Evolutionary conservation across 2,113 vertebrate genomes (phyloP).

Genomic region (Prochilodus magdalenae): DNA sequence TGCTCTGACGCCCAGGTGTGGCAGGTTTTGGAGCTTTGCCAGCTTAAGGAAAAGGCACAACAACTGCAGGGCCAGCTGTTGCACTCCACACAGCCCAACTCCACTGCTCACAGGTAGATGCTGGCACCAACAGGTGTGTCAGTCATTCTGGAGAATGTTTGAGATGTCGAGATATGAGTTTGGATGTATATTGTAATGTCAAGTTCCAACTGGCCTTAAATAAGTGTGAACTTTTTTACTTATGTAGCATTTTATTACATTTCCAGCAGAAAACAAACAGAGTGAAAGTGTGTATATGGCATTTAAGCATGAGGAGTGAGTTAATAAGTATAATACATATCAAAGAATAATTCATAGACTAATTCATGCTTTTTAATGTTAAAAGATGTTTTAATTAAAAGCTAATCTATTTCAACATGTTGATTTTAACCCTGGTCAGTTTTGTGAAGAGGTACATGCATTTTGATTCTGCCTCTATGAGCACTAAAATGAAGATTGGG

Average conservation of each 20-base stretch:
- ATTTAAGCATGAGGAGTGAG: too few relatives aligned
- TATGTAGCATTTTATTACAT: too few relatives aligned
- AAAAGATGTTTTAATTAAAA: too few relatives aligned
- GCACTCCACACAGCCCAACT: conserved; percentile 69
- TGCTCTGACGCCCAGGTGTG: conserved; percentile 70
- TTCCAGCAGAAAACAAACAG: too few relatives aligned
- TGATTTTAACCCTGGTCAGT: too few relatives aligned
- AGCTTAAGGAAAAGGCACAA: conserved; percentile 71
- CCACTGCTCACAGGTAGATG: conserved; percentile 71
- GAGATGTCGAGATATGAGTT: background rate
- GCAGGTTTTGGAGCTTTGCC: conserved; percentile 68
- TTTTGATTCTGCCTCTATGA: background rate
- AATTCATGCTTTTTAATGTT: too few relatives aligned
- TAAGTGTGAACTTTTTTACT: background rate
- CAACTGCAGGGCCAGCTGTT: conserved; percentile 70
- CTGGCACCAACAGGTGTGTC: background rate
- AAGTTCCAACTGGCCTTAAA: background rate
- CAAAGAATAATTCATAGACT: too few relatives aligned
- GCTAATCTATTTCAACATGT: too few relatives aligned
- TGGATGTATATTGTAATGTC: background rate
- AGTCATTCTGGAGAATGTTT: background rate
- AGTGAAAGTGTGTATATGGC: too few relatives aligned
- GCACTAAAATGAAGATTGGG: conserved; percentile 10
- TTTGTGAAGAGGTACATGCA: too few relatives aligned
- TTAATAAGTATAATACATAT: too few relatives aligned